phyloP scores from a whole-genome alignment of 2,797 vertebrate genomes.

The Orientallactaga sibirica region DNA sequence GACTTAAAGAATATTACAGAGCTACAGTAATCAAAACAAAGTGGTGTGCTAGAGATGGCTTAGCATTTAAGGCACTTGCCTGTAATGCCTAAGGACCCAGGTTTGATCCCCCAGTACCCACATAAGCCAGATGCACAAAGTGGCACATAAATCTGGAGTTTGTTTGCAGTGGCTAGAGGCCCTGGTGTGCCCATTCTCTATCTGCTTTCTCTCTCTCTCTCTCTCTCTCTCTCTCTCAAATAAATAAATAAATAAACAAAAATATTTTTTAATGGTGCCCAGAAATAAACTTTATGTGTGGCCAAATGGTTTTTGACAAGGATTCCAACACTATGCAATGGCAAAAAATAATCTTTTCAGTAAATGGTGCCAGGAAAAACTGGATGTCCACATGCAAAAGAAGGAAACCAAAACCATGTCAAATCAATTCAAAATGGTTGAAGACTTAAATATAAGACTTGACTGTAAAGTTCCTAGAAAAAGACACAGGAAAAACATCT shows the following conservation, averaged over 20 bases:
- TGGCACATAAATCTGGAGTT: no score
- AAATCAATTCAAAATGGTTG: constrained; percentile 23
- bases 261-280: no score
- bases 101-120: no score
- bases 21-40: constrained; percentile 7
- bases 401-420: constrained; percentile 12
- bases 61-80: no score
- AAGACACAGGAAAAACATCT: neutral
- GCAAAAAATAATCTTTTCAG: neutral
- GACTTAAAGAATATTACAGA: constrained; percentile 35
- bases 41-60: neutral
- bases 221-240: no score
- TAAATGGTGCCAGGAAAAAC: neutral
- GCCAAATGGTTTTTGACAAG: neutral
- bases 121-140: no score
- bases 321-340: neutral
- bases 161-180: no score
- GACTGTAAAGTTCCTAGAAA: neutral
- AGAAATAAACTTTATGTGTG: neutral
- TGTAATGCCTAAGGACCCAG: no score
- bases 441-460: constrained; percentile 6
- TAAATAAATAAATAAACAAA: no score
- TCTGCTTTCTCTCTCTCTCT: no score
- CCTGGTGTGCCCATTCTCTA: no score
- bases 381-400: constrained; percentile 6